Base-by-base conservation (phyloP, 2,888 invertebrate species). In the Bimastos eiseni region DNA sequence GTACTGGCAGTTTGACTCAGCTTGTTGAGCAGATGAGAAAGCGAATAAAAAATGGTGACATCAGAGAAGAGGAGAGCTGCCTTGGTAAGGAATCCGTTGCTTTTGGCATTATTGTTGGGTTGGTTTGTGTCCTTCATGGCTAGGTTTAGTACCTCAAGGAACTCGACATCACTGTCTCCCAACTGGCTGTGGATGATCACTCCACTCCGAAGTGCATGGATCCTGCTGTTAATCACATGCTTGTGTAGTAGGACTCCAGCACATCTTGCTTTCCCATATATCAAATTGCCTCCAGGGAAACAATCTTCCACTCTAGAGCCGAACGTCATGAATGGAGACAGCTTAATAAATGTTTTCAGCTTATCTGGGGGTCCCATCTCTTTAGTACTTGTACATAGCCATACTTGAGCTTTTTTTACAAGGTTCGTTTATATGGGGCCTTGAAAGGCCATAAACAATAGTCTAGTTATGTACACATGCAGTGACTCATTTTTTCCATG, bases 1-100 rank as follows among this genome's bases (percentile, higher is more conserved):
- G 97, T 94, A 96, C 96, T 93, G 96, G 97, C 0, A 98, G 98
- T 92, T 96, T 98, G 0, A 95, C 96, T 91, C 97, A 97, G 96
- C 95, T 98, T 89, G 92, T 93, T 83, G 37, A 89, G 88, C 44
- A 91, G 38, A 84, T 91, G n/a, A 91, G 36, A 21, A 37, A 34
- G 70, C 34, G 89, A 30, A n/a, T 89, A 84, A 33, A 89, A 83
- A 36, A 49, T 90, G 89, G 88, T 83, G 83, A 83, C 38, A 13
- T 49, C 6, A 15, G n/a, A 34, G 88, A 36, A n/a, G 36, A 38
- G 36, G 41, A 83, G n/a, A 37, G 84, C n/a, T 91, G 34, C 90
- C 34, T 88, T 38, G 38, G 70, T 83, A 55, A 90, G 30, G n/a
- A 70, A 70, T 17, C n/a, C n/a, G 30, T 70, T 70, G 30, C 70